A percentile compares a stretch with the other conserved stretches of the same genome.
These are phyloP conservation scores for Tylochromis polylepis DNA, from an alignment of 2,113 vertebrate genomes.

Conservation along the genomic window DNA sequence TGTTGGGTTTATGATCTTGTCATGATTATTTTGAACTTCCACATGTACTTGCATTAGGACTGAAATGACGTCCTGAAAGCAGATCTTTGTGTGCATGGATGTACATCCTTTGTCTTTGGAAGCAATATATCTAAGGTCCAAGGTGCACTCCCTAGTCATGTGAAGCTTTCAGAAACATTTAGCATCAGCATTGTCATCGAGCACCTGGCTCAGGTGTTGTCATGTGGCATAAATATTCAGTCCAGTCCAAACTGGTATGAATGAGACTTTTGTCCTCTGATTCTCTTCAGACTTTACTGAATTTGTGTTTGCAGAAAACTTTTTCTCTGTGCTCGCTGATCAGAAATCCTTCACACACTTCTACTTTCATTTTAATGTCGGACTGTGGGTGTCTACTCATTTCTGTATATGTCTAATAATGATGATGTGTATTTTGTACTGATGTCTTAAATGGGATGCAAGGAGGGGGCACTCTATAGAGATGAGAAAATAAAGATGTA, in stretches of 20 bases:
- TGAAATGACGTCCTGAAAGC: background rate
- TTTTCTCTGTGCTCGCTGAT: background rate
- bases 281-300: background rate
- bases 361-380: slow-evolving; percentile 18
- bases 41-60: background rate
- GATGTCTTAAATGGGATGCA: slow-evolving; percentile 40
- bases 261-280: background rate
- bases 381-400: slow-evolving; percentile 33
- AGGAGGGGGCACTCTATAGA: slow-evolving; percentile 62
- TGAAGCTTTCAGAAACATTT: background rate
- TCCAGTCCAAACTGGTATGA: background rate
- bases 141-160: background rate
- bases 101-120: background rate
- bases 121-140: background rate
- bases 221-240: background rate
- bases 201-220: background rate
- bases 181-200: background rate
- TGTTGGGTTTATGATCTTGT: background rate
- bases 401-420: slow-evolving; percentile 25
- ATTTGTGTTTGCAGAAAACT: background rate
- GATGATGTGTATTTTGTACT: slow-evolving; percentile 48
- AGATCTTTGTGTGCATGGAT: background rate
- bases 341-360: slow-evolving; percentile 1
- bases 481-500: slow-evolving; percentile 76
- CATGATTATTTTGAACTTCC: background rate